Evolutionary conservation across 1,140 invertebrate genomes (phyloP).

Genomic region (Tetramorium simillimum): DNA sequence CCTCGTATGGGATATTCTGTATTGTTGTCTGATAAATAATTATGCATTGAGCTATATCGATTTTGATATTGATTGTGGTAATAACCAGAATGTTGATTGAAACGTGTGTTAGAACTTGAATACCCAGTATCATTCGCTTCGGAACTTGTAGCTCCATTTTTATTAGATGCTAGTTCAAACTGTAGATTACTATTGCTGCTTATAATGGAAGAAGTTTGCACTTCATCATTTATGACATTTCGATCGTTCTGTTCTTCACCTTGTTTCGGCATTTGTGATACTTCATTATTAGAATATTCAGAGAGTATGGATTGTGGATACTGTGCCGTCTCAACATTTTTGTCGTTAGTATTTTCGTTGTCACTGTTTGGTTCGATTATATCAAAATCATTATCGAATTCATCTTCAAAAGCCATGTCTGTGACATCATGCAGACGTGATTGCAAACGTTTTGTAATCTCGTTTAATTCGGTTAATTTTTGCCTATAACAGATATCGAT

Average conservation of each 20-base stretch:
- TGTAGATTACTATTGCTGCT: conserved; percentile 43
- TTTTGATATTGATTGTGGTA: conserved; percentile 40
- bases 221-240: neutral
- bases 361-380: conserved; percentile 74
- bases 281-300: neutral
- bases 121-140: neutral
- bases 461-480: conserved; percentile 88
- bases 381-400: conserved; percentile 86
- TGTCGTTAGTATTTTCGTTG: conserved; percentile 58
- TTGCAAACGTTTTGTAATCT: conserved; percentile 87
- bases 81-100: conserved; percentile 22
- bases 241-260: neutral
- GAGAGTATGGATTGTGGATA: neutral
- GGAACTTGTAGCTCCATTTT: conserved; percentile 61
- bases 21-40: neutral
- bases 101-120: neutral
- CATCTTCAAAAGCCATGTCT: conserved; percentile 85
- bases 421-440: conserved; percentile 87
- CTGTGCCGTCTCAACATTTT: neutral
- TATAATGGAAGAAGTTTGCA: conserved; percentile 42
- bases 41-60: neutral
- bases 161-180: conserved; percentile 46
- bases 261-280: conserved; percentile 10
- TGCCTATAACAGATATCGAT: conserved; percentile 82
- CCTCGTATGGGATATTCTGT: conserved; percentile 75